These are phyloP conservation scores for Hypocryptadius cinnamomeus DNA, from an alignment of 2,113 vertebrate genomes.

Conservation along the genomic window DNA sequence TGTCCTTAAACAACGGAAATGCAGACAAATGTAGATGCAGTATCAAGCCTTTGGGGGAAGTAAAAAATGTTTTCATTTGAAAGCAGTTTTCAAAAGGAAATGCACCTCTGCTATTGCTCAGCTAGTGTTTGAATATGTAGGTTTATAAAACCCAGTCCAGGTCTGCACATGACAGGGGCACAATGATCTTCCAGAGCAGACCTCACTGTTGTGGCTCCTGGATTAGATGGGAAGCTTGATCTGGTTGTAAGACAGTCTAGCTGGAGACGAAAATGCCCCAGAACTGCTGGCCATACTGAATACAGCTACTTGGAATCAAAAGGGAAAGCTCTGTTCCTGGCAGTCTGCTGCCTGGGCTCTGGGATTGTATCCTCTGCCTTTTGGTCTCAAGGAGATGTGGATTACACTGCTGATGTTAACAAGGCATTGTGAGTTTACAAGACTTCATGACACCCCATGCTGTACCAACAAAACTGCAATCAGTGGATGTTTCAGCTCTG, in stretches of 20 bases:
- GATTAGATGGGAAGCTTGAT: accelerated
- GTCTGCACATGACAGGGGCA: not conserved
- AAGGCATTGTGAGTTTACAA: not conserved
- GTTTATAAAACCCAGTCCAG: not conserved
- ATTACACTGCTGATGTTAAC: not conserved
- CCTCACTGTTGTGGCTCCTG: not conserved
- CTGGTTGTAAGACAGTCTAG: not conserved
- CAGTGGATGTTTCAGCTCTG: not conserved
- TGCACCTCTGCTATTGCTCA: accelerated
- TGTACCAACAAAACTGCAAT: not conserved
- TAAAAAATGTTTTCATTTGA: not conserved
- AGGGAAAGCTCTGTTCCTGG: not conserved
- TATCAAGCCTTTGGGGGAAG: not conserved
- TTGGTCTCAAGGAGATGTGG: not conserved
- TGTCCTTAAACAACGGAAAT: not conserved
- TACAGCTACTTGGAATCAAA: not conserved
- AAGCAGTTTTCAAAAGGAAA: not conserved
- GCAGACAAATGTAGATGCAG: not conserved
- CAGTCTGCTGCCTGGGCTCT: not conserved
- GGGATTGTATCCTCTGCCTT: not conserved
- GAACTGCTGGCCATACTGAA: not conserved
- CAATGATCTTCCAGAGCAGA: accelerated
- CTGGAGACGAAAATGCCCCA: not conserved
- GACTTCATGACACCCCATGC: not conserved
- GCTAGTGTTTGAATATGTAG: not conserved